Percentiles rank a stretch among this genome's conserved stretches.
Evolutionary conservation across 2,888 invertebrate species (phyloP).

Genomic region (Apodemia hepburni): DNA sequence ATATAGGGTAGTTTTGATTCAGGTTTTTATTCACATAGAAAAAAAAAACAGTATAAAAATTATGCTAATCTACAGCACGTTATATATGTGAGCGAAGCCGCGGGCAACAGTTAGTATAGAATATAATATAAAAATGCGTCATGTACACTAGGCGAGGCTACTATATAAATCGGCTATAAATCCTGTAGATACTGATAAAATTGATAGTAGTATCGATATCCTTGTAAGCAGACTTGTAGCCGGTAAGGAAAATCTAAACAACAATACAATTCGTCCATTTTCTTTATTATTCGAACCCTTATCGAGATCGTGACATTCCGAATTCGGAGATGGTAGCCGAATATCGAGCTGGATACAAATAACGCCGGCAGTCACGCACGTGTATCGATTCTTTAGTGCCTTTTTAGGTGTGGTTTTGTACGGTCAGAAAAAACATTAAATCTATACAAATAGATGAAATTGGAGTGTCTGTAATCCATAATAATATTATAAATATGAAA

Average conservation of each 20-base stretch:
- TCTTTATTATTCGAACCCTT: conserved; percentile 15
- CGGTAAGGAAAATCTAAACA: conserved; percentile 7
- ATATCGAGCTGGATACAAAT: conserved; percentile 22
- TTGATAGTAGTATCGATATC: conserved; percentile 3
- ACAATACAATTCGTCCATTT: conserved; percentile 15
- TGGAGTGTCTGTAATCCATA: no score
- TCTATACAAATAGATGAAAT: no score
- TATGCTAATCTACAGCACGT: no score
- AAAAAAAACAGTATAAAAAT: no score
- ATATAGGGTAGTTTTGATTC: no score
- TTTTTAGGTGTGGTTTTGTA: conserved; percentile 19
- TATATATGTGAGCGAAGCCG: no score
- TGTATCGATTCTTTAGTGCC: conserved; percentile 28
- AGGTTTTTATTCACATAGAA: no score
- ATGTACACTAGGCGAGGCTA: no score
- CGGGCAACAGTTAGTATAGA: no score
- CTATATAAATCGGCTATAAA: no score
- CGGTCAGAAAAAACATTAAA: background rate
- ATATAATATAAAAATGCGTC: conserved; percentile 2
- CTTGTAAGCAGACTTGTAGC: conserved; percentile 3
- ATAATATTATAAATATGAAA: no score
- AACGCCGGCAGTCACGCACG: conserved; percentile 29
- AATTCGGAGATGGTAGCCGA: conserved; percentile 14
- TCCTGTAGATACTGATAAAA: background rate
- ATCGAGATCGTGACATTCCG: conserved; percentile 19